Evolutionary conservation across 1,140 invertebrate genomes (phyloP).

Genomic region (Saxidomus purpurata): DNA sequence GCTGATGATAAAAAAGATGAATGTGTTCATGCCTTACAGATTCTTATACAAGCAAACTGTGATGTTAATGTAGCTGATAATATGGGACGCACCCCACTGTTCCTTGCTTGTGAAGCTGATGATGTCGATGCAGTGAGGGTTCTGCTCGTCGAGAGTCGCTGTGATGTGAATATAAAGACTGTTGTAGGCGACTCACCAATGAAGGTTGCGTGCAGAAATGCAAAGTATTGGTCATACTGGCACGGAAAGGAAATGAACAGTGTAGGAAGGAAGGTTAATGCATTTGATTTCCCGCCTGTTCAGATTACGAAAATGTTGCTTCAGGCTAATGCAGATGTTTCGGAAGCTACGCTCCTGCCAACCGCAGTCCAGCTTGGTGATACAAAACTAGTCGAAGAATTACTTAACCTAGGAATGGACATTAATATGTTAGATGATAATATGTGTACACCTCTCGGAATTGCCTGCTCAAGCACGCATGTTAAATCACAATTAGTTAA

Average conservation of each 20-base stretch:
- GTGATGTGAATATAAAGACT: constrained; percentile 78
- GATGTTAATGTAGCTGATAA: constrained; percentile 95
- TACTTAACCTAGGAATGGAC: constrained; percentile 81
- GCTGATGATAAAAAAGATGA: constrained; percentile 66
- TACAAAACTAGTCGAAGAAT: constrained; percentile 76
- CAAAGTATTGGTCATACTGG: constrained; percentile 83
- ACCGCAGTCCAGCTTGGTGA: constrained; percentile 81
- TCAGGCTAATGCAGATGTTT: constrained; percentile 76
- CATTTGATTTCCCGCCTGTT: constrained; percentile 79
- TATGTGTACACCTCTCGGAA: constrained; percentile 80
- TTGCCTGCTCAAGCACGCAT: constrained; percentile 77
- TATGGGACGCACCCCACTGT: constrained; percentile 94
- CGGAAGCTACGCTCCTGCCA: constrained; percentile 80
- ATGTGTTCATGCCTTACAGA: constrained; percentile 71
- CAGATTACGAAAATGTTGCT: constrained; percentile 80
- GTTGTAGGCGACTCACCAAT: constrained; percentile 79
- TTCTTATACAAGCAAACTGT: constrained; percentile 88
- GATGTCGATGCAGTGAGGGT: constrained; percentile 76
- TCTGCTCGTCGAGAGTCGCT: constrained; percentile 75
- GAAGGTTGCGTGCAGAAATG: constrained; percentile 80
- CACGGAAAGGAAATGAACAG: constrained; percentile 67
- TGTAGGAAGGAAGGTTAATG: constrained; percentile 51
- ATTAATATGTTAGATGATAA: constrained; percentile 83
- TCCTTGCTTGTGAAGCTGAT: constrained; percentile 79
- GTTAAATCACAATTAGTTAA: constrained; percentile 76